A percentile compares a stretch with the other conserved stretches of the same genome.
Conservation (phyloP, 2,888 invertebrate genomes). For the Neoitamus cyanurus region DNA sequence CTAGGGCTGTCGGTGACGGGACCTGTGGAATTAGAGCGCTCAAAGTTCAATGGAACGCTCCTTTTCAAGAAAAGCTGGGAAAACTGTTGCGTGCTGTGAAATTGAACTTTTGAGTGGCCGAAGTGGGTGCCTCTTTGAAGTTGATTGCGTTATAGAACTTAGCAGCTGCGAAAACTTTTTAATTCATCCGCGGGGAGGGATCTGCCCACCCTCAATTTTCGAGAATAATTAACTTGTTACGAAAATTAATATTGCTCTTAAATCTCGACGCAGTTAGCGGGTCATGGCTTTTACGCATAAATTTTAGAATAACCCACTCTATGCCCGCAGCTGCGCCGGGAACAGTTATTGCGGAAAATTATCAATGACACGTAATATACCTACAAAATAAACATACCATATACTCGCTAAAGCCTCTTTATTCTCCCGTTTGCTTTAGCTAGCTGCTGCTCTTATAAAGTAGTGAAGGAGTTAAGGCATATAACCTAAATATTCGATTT, state of each 20-base stretch:
- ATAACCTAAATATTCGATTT: too few relatives aligned
- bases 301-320: not conserved
- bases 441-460: too few relatives aligned
- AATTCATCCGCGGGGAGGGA: not conserved
- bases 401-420: too few relatives aligned
- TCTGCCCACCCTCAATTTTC: not conserved
- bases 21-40: slow-evolving; percentile 10
- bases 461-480: too few relatives aligned
- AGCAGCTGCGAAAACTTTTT: not conserved
- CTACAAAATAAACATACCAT: too few relatives aligned
- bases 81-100: not conserved
- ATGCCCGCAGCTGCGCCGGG: too few relatives aligned
- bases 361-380: too few relatives aligned
- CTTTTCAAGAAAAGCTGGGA: not conserved
- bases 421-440: too few relatives aligned
- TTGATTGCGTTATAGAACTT: not conserved
- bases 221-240: not conserved
- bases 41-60: not conserved
- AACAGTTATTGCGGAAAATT: too few relatives aligned
- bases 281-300: not conserved
- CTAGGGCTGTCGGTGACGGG: not conserved
- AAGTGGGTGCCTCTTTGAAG: not conserved
- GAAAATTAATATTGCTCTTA: not conserved
- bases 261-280: not conserved
- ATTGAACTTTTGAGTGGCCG: not conserved